phyloP scores from a whole-genome alignment of 2,888 invertebrate species.

The Ecliptopera silaceata region DNA sequence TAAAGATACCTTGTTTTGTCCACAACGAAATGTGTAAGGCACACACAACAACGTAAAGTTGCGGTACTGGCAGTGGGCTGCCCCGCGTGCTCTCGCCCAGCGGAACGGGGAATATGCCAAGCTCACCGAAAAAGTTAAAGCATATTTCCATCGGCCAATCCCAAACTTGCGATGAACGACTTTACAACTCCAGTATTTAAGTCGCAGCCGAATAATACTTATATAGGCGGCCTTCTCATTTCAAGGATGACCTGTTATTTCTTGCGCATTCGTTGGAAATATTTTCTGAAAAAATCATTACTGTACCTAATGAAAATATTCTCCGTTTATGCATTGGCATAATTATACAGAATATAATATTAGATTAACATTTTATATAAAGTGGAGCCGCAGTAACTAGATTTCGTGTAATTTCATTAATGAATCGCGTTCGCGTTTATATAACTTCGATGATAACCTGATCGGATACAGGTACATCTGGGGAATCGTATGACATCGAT shows the following conservation, averaged over 20 bases:
- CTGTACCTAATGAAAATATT: too few species aligned
- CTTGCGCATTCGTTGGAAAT: neutral
- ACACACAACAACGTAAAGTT: neutral
- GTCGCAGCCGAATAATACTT: conserved; percentile 31
- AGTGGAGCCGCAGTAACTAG: too few species aligned
- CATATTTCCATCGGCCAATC: conserved; percentile 35
- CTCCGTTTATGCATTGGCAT: too few species aligned
- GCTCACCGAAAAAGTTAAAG: conserved; percentile 28
- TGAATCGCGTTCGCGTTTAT: too few species aligned
- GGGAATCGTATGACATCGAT: neutral
- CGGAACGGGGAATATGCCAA: conserved; percentile 20
- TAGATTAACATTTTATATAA: too few species aligned
- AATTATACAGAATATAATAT: too few species aligned
- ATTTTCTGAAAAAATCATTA: too few species aligned
- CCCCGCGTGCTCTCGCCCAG: neutral
- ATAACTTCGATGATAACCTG: neutral
- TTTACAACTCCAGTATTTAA: conserved; percentile 37
- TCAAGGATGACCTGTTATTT: conserved; percentile 19
- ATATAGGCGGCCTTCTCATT: conserved; percentile 27
- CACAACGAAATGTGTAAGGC: too few species aligned
- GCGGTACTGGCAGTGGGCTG: neutral
- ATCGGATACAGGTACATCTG: neutral
- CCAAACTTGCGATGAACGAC: conserved; percentile 35
- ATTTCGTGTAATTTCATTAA: too few species aligned
- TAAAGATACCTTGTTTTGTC: too few species aligned